These are phyloP conservation scores for Linyphia triangularis DNA, from an alignment of 2,888 invertebrate species.

Conservation along the genomic window DNA sequence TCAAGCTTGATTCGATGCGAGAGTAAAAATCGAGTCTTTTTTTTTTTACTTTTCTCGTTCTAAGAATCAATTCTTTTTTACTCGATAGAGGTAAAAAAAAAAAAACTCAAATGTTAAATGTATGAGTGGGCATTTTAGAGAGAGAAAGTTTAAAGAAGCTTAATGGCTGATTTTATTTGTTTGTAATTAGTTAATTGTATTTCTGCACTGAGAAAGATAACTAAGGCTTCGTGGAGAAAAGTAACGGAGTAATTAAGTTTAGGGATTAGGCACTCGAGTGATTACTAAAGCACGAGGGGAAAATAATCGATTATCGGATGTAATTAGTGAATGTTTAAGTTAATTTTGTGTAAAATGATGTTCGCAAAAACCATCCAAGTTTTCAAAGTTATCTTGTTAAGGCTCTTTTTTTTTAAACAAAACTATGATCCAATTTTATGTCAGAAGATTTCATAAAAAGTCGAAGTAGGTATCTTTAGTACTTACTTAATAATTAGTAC, in stretches of 20 bases:
- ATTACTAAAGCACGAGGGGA: background rate
- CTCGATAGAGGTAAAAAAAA: background rate
- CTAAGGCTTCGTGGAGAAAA: background rate
- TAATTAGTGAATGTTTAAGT: background rate
- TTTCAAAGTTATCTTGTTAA: too few relatives aligned
- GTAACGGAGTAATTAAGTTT: background rate
- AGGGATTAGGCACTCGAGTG: background rate
- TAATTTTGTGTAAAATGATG: background rate
- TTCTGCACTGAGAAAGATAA: slow-evolving; percentile 7
- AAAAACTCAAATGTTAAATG: slow-evolving; percentile 4
- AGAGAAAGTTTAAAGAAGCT: background rate
- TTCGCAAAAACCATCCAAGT: too few relatives aligned
- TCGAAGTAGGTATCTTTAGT: too few relatives aligned
- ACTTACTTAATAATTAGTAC: too few relatives aligned
- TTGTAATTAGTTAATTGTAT: slow-evolving; percentile 27
- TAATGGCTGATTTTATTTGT: slow-evolving; percentile 8
- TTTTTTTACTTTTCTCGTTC: slow-evolving; percentile 16
- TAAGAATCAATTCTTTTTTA: background rate
- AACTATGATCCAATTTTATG: too few relatives aligned
- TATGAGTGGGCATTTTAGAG: background rate
- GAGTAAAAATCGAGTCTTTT: background rate
- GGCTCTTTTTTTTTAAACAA: too few relatives aligned
- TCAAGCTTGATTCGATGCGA: background rate
- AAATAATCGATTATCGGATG: background rate
- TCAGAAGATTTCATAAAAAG: too few relatives aligned